Conservation (phyloP, 2,888 invertebrate species). For the Andrena minutula region DNA sequence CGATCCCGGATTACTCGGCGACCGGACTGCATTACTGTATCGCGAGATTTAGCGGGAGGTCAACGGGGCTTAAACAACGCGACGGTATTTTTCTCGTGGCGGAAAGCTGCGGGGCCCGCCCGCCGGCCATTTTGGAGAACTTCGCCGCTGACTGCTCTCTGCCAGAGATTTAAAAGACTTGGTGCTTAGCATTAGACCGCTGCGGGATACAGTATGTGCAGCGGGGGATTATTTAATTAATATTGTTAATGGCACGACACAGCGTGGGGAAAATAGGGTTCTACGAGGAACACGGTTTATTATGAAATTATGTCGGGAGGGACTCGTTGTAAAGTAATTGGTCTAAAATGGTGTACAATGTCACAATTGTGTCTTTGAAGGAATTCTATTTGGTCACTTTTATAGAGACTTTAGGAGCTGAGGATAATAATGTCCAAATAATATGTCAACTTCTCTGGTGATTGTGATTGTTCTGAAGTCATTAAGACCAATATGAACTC, state of each 20-base stretch:
- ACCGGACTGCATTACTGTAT: slow-evolving; percentile 22
- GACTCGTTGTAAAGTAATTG: too few relatives aligned
- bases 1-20: slow-evolving; percentile 30
- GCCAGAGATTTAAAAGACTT: neutral
- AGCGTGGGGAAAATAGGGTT: too few relatives aligned
- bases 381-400: too few relatives aligned
- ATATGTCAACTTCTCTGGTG: too few relatives aligned
- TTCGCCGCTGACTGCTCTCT: neutral
- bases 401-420: too few relatives aligned
- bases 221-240: neutral
- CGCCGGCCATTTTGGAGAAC: neutral
- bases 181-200: neutral
- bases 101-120: neutral
- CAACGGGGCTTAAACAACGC: slow-evolving; percentile 23
- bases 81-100: neutral
- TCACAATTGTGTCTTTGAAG: too few relatives aligned
- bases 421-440: too few relatives aligned
- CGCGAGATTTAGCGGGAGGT: slow-evolving; percentile 24
- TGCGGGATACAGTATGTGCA: neutral
- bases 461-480: too few relatives aligned
- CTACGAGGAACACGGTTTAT: too few relatives aligned
- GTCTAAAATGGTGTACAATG: too few relatives aligned
- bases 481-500: too few relatives aligned
- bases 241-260: neutral
- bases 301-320: too few relatives aligned